phyloP scores from a whole-genome alignment of 2,888 invertebrate species.

The Drosophila helvetica region DNA sequence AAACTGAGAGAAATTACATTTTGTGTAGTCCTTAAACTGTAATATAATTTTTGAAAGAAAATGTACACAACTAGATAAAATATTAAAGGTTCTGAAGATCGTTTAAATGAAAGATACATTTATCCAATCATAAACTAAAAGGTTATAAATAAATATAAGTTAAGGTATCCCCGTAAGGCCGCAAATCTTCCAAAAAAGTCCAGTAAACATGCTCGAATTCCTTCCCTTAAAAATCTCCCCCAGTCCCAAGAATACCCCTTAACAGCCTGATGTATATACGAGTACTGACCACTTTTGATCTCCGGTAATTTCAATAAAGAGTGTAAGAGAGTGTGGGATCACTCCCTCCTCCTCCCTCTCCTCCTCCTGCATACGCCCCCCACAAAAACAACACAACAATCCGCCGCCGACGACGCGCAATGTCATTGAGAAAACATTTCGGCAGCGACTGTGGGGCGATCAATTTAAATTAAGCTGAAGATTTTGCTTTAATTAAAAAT shows the following conservation, averaged over 20 bases:
- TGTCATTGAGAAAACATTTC: slow-evolving; percentile 54
- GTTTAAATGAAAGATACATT: no score
- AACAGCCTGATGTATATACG: neutral
- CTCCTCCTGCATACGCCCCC: neutral
- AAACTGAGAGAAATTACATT: no score
- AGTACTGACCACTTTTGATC: neutral
- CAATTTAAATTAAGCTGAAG: slow-evolving; percentile 79
- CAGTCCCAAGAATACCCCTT: neutral
- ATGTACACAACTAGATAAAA: no score
- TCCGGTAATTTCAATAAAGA: neutral
- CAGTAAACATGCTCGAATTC: neutral
- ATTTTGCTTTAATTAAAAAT: slow-evolving; percentile 80
- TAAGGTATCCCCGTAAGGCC: neutral
- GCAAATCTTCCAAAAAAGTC: neutral
- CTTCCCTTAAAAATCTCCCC: neutral
- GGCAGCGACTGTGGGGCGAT: slow-evolving; percentile 56
- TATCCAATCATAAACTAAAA: no score
- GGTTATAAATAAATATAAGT: no score
- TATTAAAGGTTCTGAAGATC: no score
- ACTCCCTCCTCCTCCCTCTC: neutral
- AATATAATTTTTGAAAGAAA: no score
- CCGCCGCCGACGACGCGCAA: slow-evolving; percentile 31
- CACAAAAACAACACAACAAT: neutral
- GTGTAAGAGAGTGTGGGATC: neutral
- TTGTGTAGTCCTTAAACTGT: no score